Evolutionary conservation across 2,113 vertebrate species (phyloP), one percentile per base, ranked within the genome.

Genomic region (Sterrhoptilus dennistouni): DNA sequence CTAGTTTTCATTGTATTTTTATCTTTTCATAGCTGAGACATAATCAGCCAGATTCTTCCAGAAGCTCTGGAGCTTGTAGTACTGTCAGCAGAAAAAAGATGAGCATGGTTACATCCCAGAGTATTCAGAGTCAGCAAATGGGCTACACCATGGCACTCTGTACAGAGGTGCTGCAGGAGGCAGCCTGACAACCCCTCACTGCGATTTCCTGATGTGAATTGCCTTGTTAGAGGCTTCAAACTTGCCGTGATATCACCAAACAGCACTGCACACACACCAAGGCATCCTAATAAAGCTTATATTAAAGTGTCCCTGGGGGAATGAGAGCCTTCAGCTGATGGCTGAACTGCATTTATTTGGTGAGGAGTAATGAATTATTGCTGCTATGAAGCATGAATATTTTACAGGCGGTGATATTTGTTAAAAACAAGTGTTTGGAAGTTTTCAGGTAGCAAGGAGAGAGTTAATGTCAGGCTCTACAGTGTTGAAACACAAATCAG

Each of bases 171-270:
- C n/a, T 68, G 59, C 44, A 31, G 36, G 44, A 91, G 33, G 36
- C 78, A 97, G 84, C 61, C 8, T 12, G 45, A 42, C n/a, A 80
- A 50, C 61, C 33, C 36, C 42, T 90, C 33, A 47, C 21, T 47
- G 81, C 0, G 0, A 50, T 50, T 31, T 80, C 31, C 78, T 80
- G 63, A 27, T 49, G 36, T 64, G 50, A 69, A 74, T 31, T 63
- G 63, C 47, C 68, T 91, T 53, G 54, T 87, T 93, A 91, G 54
- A 81, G 61, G 35, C 66, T 83, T 85, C 75, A 90, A 90, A 70
- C 50, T 7, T 40, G 38, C 35, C 14, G 11, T 7, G 35, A 5
- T 24, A 31, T 33, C 52, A 86, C 38, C 47, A 83, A 75, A 54
- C 13, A 86, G 23, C 50, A 40, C 31, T 42, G 25, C 24, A 24